These are phyloP conservation scores for Apotomis turbidana DNA, from an alignment of 2,888 invertebrate species.

Conservation along the genomic window DNA sequence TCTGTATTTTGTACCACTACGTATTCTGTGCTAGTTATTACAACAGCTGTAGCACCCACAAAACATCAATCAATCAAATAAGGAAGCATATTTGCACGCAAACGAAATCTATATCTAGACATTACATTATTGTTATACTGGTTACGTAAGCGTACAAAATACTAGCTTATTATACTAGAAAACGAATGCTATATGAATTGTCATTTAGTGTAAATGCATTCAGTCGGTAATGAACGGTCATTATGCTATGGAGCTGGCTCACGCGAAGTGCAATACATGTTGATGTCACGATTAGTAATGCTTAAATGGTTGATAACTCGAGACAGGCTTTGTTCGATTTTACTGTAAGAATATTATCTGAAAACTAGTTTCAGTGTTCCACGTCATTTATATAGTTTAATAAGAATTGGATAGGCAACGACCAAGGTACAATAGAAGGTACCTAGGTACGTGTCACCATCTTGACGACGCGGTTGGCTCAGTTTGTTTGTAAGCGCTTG, in stretches of 20 bases:
- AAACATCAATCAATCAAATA: too few relatives aligned
- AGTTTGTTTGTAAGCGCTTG: too few relatives aligned
- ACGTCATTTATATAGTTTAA: too few relatives aligned
- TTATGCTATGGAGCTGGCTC: constrained; percentile 10
- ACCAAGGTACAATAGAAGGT: too few relatives aligned
- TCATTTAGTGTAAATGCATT: constrained; percentile 8
- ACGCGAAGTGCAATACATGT: constrained; percentile 1
- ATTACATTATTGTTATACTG: constrained; percentile 3
- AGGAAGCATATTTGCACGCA: neutral
- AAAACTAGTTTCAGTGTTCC: neutral
- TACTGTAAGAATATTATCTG: neutral
- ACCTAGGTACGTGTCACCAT: too few relatives aligned
- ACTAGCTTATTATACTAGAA: neutral
- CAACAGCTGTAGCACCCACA: too few relatives aligned
- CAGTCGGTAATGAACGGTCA: constrained; percentile 16
- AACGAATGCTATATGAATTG: constrained; percentile 7
- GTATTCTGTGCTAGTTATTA: too few relatives aligned
- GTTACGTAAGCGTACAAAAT: constrained; percentile 1
- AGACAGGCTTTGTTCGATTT: neutral
- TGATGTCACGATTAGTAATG: constrained; percentile 26
- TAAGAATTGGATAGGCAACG: too few relatives aligned
- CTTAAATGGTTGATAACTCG: neutral
- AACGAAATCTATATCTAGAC: constrained; percentile 21
- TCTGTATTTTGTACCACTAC: too few relatives aligned
- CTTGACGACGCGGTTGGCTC: too few relatives aligned